Conservation (phyloP, 92 coral and sea anemone species). For the Anthopleura xanthogrammica region DNA sequence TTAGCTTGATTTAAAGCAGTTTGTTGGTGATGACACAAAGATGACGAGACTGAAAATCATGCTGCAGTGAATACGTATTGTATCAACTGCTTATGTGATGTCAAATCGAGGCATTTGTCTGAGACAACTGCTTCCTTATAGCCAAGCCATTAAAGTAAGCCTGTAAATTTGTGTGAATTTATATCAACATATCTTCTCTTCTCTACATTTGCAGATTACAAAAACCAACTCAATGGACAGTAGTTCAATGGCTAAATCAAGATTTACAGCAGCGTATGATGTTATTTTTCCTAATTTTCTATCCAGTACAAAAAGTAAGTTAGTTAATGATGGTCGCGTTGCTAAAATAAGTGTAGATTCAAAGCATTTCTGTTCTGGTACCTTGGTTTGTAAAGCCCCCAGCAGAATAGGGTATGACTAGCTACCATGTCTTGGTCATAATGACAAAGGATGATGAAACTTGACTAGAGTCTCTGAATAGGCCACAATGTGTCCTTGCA, state of each 20-base stretch:
- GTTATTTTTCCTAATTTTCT: background rate
- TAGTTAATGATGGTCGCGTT: background rate
- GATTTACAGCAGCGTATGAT: background rate
- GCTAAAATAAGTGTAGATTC: no score
- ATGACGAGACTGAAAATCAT: conserved; percentile 85
- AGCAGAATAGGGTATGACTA: no score
- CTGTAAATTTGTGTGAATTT: background rate
- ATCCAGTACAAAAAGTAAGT: background rate
- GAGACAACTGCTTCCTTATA: conserved; percentile 39
- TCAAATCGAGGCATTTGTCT: conserved; percentile 92
- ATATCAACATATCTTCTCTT: background rate
- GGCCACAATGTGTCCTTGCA: conserved; percentile 38
- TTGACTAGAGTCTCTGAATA: conserved; percentile 94
- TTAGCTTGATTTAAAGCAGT: background rate
- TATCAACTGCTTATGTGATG: conserved; percentile 57
- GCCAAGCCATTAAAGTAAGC: background rate
- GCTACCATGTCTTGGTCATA: background rate
- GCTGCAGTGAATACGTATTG: conserved; percentile 51
- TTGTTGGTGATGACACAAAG: conserved; percentile 80
- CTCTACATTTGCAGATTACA: background rate
- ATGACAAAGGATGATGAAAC: conserved; percentile 56
- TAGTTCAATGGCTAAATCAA: background rate
- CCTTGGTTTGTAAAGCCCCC: no score
- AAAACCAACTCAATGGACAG: background rate
- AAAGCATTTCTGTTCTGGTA: no score